These are phyloP conservation scores for Sericinus montela DNA, from an alignment of 2,888 invertebrate species.

Conservation along the genomic window DNA sequence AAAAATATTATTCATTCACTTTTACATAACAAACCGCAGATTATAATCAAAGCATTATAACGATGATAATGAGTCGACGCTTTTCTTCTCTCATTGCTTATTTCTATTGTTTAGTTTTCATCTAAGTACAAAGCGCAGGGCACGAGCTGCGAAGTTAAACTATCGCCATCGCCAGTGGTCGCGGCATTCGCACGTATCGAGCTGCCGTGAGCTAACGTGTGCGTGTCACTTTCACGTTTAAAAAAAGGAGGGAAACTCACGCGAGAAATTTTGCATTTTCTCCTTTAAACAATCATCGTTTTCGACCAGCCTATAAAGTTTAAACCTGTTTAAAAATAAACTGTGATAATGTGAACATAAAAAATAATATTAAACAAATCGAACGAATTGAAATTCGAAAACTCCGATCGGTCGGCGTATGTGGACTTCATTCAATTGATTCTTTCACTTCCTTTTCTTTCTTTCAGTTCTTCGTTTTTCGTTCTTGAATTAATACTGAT, in stretches of 20 bases:
- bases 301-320: constrained; percentile 34
- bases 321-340: constrained; percentile 47
- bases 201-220: constrained; percentile 60
- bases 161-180: neutral
- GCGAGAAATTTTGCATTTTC: constrained; percentile 45
- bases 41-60: neutral
- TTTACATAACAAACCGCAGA: neutral
- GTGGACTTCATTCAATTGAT: constrained; percentile 21
- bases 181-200: constrained; percentile 49
- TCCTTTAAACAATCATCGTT: constrained; percentile 33
- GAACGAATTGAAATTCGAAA: constrained; percentile 26
- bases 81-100: constrained; percentile 8
- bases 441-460: constrained; percentile 39
- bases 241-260: constrained; percentile 51
- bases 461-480: constrained; percentile 36
- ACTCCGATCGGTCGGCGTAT: constrained; percentile 22
- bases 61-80: constrained; percentile 5
- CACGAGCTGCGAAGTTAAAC: constrained; percentile 4
- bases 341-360: constrained; percentile 49
- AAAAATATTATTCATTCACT: too few species aligned
- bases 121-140: constrained; percentile 12
- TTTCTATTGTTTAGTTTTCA: constrained; percentile 14
- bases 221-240: constrained; percentile 59
- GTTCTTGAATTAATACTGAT: constrained; percentile 25
- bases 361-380: constrained; percentile 27